Conservation (phyloP, 2,797 vertebrate genomes). For the Telmatherina bonti region DNA sequence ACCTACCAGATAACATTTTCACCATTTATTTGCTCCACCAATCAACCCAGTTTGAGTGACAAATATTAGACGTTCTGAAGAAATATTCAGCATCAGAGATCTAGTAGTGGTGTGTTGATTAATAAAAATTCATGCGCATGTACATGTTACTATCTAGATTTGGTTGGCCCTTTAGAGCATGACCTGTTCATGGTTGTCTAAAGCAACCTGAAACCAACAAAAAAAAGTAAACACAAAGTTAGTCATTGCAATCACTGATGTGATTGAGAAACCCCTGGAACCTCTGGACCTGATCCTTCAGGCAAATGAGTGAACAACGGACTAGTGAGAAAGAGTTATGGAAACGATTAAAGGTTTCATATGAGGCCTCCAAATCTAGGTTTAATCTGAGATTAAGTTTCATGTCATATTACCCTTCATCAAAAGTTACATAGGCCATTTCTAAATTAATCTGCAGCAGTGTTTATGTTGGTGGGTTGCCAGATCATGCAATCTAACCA, state of each 20-base stretch:
- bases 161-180: conserved; percentile 63
- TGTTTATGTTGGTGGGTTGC: too few species aligned
- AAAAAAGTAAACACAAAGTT: conserved; percentile 74
- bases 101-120: conserved; percentile 11
- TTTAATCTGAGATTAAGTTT: not conserved
- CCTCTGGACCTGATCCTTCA: conserved; percentile 33
- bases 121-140: conserved; percentile 44
- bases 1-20: conserved; percentile 6
- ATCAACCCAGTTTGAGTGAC: not conserved
- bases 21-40: not conserved
- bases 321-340: not conserved
- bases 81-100: conserved; percentile 12
- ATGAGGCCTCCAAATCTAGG: not conserved
- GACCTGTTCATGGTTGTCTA: conserved; percentile 66
- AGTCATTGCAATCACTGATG: conserved; percentile 67
- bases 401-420: not conserved
- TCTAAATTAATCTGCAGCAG: too few species aligned
- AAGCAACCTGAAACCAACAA: conserved; percentile 62
- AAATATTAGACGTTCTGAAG: not conserved
- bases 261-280: conserved; percentile 70
- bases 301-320: conserved; percentile 37
- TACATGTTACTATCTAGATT: conserved; percentile 58
- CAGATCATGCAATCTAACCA: too few species aligned
- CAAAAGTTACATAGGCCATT: not conserved
- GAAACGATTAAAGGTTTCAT: not conserved